A percentile compares a stretch with the other conserved stretches of the same genome.
phyloP scores from a whole-genome alignment of 2,797 vertebrate species.

The Myoxocephalus aenaeus region DNA sequence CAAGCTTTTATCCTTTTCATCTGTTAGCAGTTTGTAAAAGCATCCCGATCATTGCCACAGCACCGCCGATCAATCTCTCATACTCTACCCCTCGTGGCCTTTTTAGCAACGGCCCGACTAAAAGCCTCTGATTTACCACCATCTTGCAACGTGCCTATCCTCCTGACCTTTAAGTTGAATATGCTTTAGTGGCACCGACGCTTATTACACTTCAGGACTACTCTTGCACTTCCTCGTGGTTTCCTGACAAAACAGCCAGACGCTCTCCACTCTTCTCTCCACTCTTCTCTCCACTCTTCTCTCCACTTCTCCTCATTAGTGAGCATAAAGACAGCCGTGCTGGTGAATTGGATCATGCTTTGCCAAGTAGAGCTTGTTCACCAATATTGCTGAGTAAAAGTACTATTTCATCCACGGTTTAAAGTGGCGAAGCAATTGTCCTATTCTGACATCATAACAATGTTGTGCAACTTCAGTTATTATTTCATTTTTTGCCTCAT shows the following conservation, averaged over 20 bases:
- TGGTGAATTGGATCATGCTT: slow-evolving; percentile 17
- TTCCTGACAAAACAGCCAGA: slow-evolving; percentile 7
- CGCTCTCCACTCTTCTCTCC: not conserved
- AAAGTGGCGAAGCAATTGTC: not conserved
- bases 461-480: not conserved
- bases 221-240: slow-evolving; percentile 5
- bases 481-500: not conserved
- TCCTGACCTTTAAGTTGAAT: slow-evolving; percentile 53
- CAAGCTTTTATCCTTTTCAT: not conserved
- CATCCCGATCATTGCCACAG: not conserved
- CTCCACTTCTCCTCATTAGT: slow-evolving; percentile 18
- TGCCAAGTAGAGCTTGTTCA: not conserved
- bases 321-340: not conserved
- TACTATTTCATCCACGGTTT: not conserved
- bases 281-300: too few relatives aligned
- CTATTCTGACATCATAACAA: not conserved
- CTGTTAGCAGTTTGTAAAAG: slow-evolving; percentile 1
- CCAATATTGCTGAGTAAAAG: not conserved
- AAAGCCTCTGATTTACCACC: slow-evolving; percentile 36
- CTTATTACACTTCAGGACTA: slow-evolving; percentile 35
- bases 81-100: slow-evolving; percentile 5
- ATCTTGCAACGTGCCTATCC: slow-evolving; percentile 19
- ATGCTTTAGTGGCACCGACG: slow-evolving; percentile 13
- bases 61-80: slow-evolving; percentile 7
- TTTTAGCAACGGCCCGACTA: slow-evolving; percentile 30